Base-by-base conservation (phyloP, 2,888 invertebrate species). In the Parnassius apollo region DNA sequence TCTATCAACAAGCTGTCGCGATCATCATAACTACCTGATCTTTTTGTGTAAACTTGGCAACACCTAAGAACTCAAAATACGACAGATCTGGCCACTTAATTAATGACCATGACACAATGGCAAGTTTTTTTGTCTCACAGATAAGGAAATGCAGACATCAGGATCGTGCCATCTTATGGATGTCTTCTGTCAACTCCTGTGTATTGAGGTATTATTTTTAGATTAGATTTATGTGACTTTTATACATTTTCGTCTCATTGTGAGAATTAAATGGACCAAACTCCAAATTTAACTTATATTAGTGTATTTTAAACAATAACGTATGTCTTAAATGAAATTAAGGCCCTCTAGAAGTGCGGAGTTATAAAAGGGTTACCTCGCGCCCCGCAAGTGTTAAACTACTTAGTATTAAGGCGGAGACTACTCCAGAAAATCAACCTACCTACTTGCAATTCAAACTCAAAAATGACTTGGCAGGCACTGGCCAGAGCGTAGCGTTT, bases 121-220 rank as follows among this genome's bases (percentile, higher is more conserved):
- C 74, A 67, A 69, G 68, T 86, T 83, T 67, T 67, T 68, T 66
- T 65, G 66, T 68, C 66, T 74, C 75, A 78, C 69, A 77, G 79
- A 83, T 83, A 81, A 73, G 69, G 59, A 68, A 71, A 75, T 69
- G 76, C 87, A 88, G 90, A 89, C 91, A 88, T 91, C 89, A 86
- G 85, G 88, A 84, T 83, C 76, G 74, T 70, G 76, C 75, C 80
- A 75, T 76, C 80, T 84, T 86, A 85, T 85, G 76, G 77, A 83
- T 84, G 83, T 80, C 76, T 71, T 71, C 81, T 86, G 85, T 86
- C 86, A 82, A 80, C 85, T 87, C 80, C 85, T 68, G 85, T 82
- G 77, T 81, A 71, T 62, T 71, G 67, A 75, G 74, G 64, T 64
- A 71, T 72, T 76, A 73, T 78, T 75, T 77, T 65, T 79, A 71